Base-by-base conservation (phyloP, 2,113 vertebrate genomes). In the Poecile atricapillus region DNA sequence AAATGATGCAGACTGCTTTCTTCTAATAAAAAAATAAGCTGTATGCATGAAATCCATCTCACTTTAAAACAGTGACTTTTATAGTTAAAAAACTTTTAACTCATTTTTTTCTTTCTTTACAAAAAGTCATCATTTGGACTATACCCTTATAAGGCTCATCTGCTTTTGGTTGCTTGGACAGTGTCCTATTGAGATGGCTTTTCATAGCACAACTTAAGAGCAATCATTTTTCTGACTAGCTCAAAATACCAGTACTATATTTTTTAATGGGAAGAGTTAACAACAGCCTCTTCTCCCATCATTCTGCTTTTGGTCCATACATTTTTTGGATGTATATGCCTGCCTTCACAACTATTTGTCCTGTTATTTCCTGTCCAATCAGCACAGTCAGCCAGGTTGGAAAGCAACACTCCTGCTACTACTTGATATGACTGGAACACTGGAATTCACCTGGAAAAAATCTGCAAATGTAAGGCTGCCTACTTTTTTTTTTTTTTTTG, bases 371-470 rank as follows among this genome's bases (percentile, higher is more conserved):
- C 65, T 15, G 4, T 18, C 47, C 33, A 28, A 8, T 50, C 27
- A 58, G 35, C 30, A 47, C 1, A 0, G 10, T 31, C 1, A 1
- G 47, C 15, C 46, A 52, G 4, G 20, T 59, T 43, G 62, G 37
- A 64, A 33, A 87, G 49, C 30, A 76, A 24, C n/a, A 49, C 23
- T 56, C 13, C 70, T 62, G 63, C 27, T n/a, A 25, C 20, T 73
- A 25, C 20, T 73, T 46, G 19, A 50, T 52, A 59, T 0, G 2
- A 41, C 24, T 47, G 39, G 21, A 74, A 69, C 9, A 13, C 24
- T 49, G 24, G 30, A 59, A 84, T 63, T 49, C 58, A 37, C 74
- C 62, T 74, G 22, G 15, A 73, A 19, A 93, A 87, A 87, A 87
- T 28, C 31, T 84, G n/a, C n/a, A 89, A 56, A 56, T 23, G 17